A percentile compares a stretch with the other conserved stretches of the same genome.
These are phyloP conservation scores for Drepana arcuata DNA, from an alignment of 1,140 invertebrate genomes.

Conservation along the genomic window DNA sequence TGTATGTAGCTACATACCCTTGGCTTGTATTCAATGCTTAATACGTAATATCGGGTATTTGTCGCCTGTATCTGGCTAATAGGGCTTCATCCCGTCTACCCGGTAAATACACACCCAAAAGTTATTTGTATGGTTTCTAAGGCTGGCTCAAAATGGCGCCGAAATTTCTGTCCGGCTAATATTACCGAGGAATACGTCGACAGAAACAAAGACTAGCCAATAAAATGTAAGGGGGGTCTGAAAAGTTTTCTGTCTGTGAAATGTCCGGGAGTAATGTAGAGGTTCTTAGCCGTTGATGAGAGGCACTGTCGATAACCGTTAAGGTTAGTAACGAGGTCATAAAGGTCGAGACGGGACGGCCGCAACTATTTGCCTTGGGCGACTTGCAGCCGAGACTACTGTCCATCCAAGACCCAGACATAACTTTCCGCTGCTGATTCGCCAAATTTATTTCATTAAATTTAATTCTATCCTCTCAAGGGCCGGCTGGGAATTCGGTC, in stretches of 20 bases:
- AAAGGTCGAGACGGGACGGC: slow-evolving; percentile 6
- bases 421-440: slow-evolving; percentile 50
- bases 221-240: no score
- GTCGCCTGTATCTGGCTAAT: slow-evolving; percentile 21
- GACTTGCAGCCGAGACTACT: neutral
- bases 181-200: no score
- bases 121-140: slow-evolving; percentile 47
- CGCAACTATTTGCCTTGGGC: neutral
- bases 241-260: no score
- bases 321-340: slow-evolving; percentile 14
- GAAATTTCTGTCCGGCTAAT: neutral
- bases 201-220: no score
- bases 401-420: slow-evolving; percentile 21
- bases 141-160: slow-evolving; percentile 51
- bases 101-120: slow-evolving; percentile 38
- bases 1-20: no score
- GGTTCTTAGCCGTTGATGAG: no score
- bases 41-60: slow-evolving; percentile 19
- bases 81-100: slow-evolving; percentile 41
- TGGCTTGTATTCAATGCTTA: no score
- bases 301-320: slow-evolving; percentile 30
- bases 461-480: slow-evolving; percentile 61
- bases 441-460: slow-evolving; percentile 66
- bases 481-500: slow-evolving; percentile 58
- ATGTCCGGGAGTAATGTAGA: slow-evolving; percentile 3